Percentiles rank a stretch among this genome's conserved stretches.
These are phyloP conservation scores for Clarias laeviceps DNA, from an alignment of 2,797 vertebrate species.

Conservation along the genomic window DNA sequence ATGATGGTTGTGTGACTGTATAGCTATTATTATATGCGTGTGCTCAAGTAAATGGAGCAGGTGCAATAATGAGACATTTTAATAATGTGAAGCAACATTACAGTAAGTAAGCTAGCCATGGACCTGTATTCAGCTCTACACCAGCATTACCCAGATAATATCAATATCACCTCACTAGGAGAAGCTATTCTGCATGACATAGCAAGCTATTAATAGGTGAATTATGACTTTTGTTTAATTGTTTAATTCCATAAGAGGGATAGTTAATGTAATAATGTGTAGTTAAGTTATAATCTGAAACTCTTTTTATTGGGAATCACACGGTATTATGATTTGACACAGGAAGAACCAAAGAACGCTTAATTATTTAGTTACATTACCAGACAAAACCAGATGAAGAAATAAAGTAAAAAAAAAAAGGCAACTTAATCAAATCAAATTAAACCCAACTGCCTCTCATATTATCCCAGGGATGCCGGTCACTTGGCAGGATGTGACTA, in stretches of 20 bases:
- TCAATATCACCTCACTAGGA: background rate
- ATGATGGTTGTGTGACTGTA: background rate
- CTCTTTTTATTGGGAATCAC: background rate
- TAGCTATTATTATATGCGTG: background rate
- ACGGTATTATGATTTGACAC: background rate
- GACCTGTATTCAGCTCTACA: background rate
- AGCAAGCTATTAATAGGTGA: background rate
- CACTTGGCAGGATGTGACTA: conserved; percentile 8
- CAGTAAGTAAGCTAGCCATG: background rate
- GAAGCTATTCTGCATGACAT: background rate
- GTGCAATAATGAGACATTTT: background rate
- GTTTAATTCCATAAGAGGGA: background rate
- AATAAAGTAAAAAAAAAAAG: background rate
- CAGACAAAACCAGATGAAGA: background rate
- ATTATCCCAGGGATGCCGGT: background rate
- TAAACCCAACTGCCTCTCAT: background rate
- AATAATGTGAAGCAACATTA: background rate
- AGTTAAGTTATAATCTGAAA: background rate
- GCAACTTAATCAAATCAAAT: background rate
- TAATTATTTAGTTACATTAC: no score
- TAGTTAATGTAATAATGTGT: no score
- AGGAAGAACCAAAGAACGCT: background rate
- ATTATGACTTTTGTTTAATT: background rate
- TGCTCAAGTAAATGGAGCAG: background rate
- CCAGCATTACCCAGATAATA: background rate